Evolutionary conservation across 1,140 invertebrate genomes (phyloP).

Genomic region (Luehdorfia chinensis): DNA sequence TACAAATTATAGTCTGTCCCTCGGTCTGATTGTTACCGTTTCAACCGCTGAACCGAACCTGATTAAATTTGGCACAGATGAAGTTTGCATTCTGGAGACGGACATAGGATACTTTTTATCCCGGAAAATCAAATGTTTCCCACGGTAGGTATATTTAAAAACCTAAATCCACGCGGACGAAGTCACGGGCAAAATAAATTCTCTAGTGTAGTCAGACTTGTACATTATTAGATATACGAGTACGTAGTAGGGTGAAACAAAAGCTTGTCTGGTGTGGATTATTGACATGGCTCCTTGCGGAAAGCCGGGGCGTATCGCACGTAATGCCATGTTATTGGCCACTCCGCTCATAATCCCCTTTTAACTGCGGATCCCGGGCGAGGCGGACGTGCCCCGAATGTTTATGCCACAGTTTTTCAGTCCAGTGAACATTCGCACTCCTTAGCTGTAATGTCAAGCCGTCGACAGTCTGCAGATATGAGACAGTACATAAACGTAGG

Average conservation of each 20-base stretch:
- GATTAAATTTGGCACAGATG: too few relatives aligned
- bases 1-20: too few relatives aligned
- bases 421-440: conserved; percentile 55
- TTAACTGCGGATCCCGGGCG: conserved; percentile 53
- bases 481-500: background rate
- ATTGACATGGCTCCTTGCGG: conserved; percentile 42
- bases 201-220: too few relatives aligned
- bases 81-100: too few relatives aligned
- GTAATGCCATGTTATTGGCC: conserved; percentile 63
- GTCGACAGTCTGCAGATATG: conserved; percentile 18
- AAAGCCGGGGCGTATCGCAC: conserved; percentile 32
- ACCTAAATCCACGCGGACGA: too few relatives aligned
- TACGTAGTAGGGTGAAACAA: conserved; percentile 25
- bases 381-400: conserved; percentile 52
- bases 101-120: too few relatives aligned
- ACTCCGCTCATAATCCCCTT: conserved; percentile 68
- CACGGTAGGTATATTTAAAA: too few relatives aligned
- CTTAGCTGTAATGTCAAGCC: conserved; percentile 36
- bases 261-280: conserved; percentile 46
- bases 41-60: too few relatives aligned
- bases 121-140: too few relatives aligned
- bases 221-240: too few relatives aligned
- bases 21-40: too few relatives aligned
- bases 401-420: conserved; percentile 38
- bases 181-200: too few relatives aligned